These are phyloP conservation scores for Bicyclus anynana DNA, from an alignment of 1,140 invertebrate species.

Conservation along the genomic window DNA sequence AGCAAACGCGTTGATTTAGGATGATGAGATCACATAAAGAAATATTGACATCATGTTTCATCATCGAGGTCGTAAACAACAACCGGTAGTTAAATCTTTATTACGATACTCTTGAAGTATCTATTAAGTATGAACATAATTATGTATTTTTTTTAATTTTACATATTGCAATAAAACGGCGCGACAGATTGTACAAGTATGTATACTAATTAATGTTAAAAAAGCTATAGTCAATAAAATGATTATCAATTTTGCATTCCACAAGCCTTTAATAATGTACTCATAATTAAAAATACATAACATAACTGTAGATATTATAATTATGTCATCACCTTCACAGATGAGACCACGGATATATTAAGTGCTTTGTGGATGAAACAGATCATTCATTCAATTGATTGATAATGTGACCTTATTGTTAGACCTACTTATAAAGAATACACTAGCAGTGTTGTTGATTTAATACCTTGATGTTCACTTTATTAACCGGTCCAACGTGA, in stretches of 20 bases:
- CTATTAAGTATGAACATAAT: background rate
- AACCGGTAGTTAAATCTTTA: background rate
- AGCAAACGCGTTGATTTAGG: slow-evolving; percentile 4
- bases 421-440: background rate
- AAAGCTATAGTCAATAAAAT: too few species aligned
- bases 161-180: too few species aligned
- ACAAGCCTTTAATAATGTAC: too few species aligned
- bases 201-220: too few species aligned
- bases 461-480: background rate
- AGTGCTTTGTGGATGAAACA: too few species aligned
- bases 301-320: too few species aligned
- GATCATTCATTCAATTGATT: background rate
- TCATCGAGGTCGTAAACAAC: slow-evolving; percentile 8
- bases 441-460: background rate
- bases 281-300: too few species aligned
- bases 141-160: background rate
- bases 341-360: too few species aligned
- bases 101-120: background rate
- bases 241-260: too few species aligned
- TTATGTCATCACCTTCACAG: too few species aligned
- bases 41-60: slow-evolving; percentile 22
- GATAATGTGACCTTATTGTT: background rate
- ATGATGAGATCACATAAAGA: slow-evolving; percentile 16
- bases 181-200: too few species aligned
- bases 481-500: slow-evolving; percentile 8